Conservation (phyloP, 2,797 vertebrate genomes). For the Hypotaenidia philippensis region DNA sequence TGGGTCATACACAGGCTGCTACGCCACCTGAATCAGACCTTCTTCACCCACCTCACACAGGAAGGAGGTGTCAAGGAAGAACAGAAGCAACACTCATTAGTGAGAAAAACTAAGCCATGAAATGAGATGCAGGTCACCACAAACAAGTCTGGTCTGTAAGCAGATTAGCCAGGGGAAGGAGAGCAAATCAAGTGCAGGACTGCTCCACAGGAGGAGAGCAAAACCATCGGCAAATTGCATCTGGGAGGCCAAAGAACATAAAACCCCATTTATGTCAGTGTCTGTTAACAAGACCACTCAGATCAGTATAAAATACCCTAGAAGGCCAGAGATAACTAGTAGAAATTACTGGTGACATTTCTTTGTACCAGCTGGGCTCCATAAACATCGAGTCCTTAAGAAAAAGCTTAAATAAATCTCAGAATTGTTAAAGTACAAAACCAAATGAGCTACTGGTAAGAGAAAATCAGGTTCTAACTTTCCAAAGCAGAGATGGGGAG, state of each 20-base stretch:
- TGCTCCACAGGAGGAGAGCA: background rate
- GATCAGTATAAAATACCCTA: background rate
- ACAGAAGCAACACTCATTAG: background rate
- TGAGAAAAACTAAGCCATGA: background rate
- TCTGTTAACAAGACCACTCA: background rate
- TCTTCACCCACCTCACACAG: accelerated
- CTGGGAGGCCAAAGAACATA: background rate
- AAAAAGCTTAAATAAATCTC: background rate
- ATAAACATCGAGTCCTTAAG: background rate
- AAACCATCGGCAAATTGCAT: background rate
- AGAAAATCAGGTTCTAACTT: background rate
- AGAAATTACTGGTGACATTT: background rate
- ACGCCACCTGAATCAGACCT: background rate
- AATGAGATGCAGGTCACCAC: background rate
- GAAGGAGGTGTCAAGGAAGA: background rate
- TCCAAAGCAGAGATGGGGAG: background rate
- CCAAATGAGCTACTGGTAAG: background rate
- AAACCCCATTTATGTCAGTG: background rate
- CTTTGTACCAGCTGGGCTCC: background rate
- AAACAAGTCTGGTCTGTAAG: background rate
- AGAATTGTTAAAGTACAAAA: background rate
- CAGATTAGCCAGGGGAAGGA: background rate
- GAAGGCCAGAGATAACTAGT: background rate
- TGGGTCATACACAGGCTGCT: background rate
- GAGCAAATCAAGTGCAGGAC: background rate